Evolutionary conservation across 2,797 vertebrate species (phyloP).

Genomic region (Hypotaenidia okinawae): DNA sequence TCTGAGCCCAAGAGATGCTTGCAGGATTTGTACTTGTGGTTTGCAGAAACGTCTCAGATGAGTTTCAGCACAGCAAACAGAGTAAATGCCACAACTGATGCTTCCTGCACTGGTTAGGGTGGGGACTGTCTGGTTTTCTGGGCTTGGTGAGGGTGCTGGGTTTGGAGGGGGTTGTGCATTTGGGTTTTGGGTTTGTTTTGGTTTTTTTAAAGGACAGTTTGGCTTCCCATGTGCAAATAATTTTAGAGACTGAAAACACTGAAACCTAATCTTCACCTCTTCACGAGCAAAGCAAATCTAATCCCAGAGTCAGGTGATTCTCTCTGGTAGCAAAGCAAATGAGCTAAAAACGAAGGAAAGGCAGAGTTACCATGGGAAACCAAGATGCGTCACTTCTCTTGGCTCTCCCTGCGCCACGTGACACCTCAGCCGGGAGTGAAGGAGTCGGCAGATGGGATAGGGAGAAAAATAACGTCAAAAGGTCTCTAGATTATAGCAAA

Average conservation of each 20-base stretch:
- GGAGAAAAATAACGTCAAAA: neutral
- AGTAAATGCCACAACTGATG: fast-evolving
- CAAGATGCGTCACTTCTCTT: constrained; percentile 40
- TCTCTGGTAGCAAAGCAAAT: neutral
- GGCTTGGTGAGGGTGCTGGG: neutral
- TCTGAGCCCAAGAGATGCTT: neutral
- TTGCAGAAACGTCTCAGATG: neutral
- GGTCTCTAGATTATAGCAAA: constrained; percentile 21
- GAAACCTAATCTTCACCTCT: neutral
- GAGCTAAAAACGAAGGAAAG: constrained; percentile 5
- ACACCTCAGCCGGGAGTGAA: neutral
- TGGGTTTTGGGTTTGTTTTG: neutral
- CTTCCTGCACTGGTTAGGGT: neutral
- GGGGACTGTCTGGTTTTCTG: neutral
- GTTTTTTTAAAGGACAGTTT: neutral
- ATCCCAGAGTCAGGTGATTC: neutral
- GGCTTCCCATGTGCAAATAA: fast-evolving
- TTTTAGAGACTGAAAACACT: neutral
- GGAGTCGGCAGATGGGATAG: constrained; percentile 26
- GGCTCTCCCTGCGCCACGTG: neutral
- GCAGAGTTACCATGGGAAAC: constrained; percentile 63
- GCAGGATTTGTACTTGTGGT: neutral
- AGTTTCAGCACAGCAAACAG: neutral
- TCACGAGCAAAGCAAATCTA: neutral
- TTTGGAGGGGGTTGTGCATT: neutral